Evolutionary conservation across 1,140 invertebrate genomes (phyloP), one percentile per base, ranked within the genome.

Genomic region (Chrysoperla carnea): DNA sequence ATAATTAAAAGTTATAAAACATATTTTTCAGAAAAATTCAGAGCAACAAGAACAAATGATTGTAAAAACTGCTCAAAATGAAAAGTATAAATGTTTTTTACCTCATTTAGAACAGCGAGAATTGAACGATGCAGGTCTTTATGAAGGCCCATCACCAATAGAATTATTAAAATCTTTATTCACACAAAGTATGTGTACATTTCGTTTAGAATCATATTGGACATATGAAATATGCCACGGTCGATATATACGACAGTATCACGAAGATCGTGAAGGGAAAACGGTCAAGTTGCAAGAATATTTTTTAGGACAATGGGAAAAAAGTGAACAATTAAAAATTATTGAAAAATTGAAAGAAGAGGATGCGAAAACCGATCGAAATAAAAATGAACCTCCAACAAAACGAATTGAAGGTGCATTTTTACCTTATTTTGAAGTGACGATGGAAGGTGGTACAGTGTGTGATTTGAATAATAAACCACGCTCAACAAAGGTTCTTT

Each of bases 211-310:
- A 60, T 80, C 81, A 35, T 98, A 94, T 60, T 97, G 93, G 94
- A 91, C 85, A 0, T 98, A 97, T 67, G 91, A 97, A 64, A 67
- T 98, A 8, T 97, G 94, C 57, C 93, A 97, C 68, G 91, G 91
- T 6, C 69, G 73, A 49, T 79, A 83, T 60, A 74, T 97, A 4
- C 68, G 84, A 8, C 94, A 98, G 56, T 97, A 91, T 63, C 92
- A 97, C 61, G 92, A 96, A 62, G 87, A 92, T 52, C 73, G 87
- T 47, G 90, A 94, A 62, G 83, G 78, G 46, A 87, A 85, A 55
- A 79, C 78, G 54, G 67, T 78, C 0, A 83, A 79, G 58, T 61
- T 78, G 0, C 84, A 91, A 57, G 83, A 91, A 55, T 92, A 81
- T 56, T 80, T 70, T 48, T 61, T 93, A 4, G 87, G 88, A 1